Percentiles rank a stretch among this genome's conserved stretches.
phyloP scores from a whole-genome alignment of 30 jellyfish, hydroid and myxozoan genomes.

The Pseudorhiza aurosa region DNA sequence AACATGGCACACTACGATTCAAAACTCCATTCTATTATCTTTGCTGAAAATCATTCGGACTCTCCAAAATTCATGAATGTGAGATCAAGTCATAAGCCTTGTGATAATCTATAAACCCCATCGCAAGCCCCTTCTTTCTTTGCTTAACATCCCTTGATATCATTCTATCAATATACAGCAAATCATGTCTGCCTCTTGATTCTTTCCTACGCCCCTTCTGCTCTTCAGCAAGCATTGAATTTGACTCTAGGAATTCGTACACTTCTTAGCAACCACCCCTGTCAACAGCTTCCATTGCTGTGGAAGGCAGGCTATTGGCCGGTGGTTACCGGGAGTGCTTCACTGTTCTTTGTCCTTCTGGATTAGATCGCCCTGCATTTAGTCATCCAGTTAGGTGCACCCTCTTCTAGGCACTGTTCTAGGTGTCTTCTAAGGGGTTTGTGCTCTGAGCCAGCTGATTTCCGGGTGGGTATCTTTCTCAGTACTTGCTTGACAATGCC shows the following conservation, averaged over 20 bases:
- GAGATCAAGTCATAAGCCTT: conserved; percentile 46
- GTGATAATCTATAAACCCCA: conserved; percentile 29
- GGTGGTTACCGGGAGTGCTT: conserved; percentile 20
- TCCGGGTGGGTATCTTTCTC: conserved; percentile 30
- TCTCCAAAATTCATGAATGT: conserved; percentile 9
- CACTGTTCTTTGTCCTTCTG: conserved; percentile 21
- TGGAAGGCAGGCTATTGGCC: conserved; percentile 44
- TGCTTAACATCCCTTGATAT: conserved; percentile 8
- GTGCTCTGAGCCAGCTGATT: conserved; percentile 29
- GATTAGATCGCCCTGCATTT: conserved; percentile 3
- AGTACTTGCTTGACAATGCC: conserved; percentile 1
- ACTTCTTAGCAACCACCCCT: conserved; percentile 11
- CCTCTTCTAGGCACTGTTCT: conserved; percentile 18
- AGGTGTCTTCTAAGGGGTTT: not conserved
- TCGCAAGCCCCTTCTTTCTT: conserved; percentile 1
- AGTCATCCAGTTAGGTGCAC: conserved; percentile 30
- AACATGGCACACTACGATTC: conserved; percentile 27
- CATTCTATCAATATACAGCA: conserved; percentile 16
- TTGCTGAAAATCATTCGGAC: conserved; percentile 9
- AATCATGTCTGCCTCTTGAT: conserved; percentile 19
- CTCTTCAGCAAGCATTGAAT: conserved; percentile 1
- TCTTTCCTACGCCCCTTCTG: conserved; percentile 9
- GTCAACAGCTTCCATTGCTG: conserved; percentile 11
- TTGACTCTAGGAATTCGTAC: not conserved
- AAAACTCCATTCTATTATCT: conserved; percentile 32